A percentile compares a stretch with the other conserved stretches of the same genome.
These are phyloP conservation scores for Chionis minor DNA, from an alignment of 2,113 vertebrate species.

Conservation along the genomic window DNA sequence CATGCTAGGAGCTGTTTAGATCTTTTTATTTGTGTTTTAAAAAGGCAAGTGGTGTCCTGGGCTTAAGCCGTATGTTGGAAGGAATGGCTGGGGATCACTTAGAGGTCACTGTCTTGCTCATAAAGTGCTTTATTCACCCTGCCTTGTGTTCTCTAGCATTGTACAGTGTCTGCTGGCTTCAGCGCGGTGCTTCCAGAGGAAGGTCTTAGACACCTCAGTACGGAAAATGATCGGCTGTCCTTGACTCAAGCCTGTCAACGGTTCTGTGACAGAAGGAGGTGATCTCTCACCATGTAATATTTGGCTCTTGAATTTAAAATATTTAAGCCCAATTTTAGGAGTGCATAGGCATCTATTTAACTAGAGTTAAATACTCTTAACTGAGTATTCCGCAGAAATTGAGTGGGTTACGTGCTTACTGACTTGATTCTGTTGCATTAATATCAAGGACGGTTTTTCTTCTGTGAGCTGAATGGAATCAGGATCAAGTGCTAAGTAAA, in stretches of 20 bases:
- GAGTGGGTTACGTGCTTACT: background rate
- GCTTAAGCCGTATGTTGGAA: background rate
- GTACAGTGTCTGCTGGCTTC: background rate
- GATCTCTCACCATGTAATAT: background rate
- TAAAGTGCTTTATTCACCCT: background rate
- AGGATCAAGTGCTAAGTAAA: constrained; percentile 57
- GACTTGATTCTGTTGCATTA: constrained; percentile 5
- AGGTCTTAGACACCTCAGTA: background rate
- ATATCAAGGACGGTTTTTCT: constrained; percentile 43
- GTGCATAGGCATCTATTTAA: background rate
- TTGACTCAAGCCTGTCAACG: background rate
- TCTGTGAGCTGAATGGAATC: constrained; percentile 48
- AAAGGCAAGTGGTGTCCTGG: background rate
- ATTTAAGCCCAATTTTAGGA: background rate
- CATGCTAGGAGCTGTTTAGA: background rate
- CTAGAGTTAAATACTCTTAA: constrained; percentile 23
- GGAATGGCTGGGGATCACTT: background rate
- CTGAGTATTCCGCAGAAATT: constrained; percentile 2
- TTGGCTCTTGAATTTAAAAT: constrained; percentile 15
- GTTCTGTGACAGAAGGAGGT: background rate
- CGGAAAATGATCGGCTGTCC: background rate
- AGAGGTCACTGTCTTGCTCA: background rate
- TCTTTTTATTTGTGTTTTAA: background rate
- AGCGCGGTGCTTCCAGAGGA: background rate
- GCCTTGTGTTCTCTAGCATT: background rate